phyloP scores from a whole-genome alignment of 2,888 invertebrate species.

The Anticlea derivata region DNA sequence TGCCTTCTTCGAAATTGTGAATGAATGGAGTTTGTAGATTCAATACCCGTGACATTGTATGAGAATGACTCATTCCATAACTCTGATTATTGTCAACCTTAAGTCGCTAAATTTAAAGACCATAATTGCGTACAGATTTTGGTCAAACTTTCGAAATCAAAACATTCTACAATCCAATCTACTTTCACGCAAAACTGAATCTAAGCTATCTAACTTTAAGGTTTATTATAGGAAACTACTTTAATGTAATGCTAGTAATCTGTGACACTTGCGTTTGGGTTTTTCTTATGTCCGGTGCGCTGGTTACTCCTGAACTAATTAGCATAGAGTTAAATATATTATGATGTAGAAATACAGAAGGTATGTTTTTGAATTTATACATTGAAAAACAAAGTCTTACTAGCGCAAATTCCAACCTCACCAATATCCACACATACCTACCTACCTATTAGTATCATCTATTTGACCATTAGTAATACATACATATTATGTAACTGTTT shows the following conservation, averaged over 20 bases:
- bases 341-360: too few relatives aligned
- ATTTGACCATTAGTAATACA: too few relatives aligned
- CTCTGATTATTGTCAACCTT: background rate
- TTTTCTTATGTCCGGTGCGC: constrained; percentile 8
- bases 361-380: too few relatives aligned
- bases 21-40: background rate
- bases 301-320: background rate
- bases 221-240: background rate
- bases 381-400: too few relatives aligned
- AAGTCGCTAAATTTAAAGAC: background rate
- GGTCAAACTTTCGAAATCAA: background rate
- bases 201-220: background rate
- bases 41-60: background rate
- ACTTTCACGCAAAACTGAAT: background rate
- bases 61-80: background rate
- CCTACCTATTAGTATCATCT: too few relatives aligned
- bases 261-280: constrained; percentile 24
- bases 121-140: background rate
- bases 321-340: background rate
- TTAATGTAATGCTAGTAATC: constrained; percentile 1
- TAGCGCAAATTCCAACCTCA: too few relatives aligned
- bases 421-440: too few relatives aligned
- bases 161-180: background rate
- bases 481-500: too few relatives aligned
- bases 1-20: constrained; percentile 1